A percentile compares a stretch with the other conserved stretches of the same genome.
phyloP scores from a whole-genome alignment of 2,888 invertebrate genomes.

The Callosobruchus maculatus region DNA sequence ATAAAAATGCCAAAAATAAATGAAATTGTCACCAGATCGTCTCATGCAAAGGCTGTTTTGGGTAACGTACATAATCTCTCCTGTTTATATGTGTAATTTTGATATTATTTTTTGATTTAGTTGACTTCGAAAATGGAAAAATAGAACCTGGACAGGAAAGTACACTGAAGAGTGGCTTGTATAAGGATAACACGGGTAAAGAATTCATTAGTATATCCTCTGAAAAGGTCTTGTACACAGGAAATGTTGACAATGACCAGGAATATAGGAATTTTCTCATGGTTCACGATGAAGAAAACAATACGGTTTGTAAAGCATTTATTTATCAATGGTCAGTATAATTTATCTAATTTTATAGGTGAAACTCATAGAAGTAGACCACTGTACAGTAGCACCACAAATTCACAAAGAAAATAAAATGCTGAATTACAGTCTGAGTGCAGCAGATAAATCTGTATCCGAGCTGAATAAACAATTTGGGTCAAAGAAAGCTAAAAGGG shows the following conservation, averaged over 20 bases:
- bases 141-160: conserved; percentile 26
- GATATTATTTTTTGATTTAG: conserved; percentile 22
- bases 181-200: conserved; percentile 22
- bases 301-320: conserved; percentile 26
- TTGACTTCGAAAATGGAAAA: conserved; percentile 37
- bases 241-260: conserved; percentile 27
- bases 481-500: conserved; percentile 59
- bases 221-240: conserved; percentile 34
- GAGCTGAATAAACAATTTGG: conserved; percentile 62
- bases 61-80: conserved; percentile 14
- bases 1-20: conserved; percentile 17
- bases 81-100: not conserved
- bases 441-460: conserved; percentile 20
- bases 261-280: conserved; percentile 35
- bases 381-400: conserved; percentile 25
- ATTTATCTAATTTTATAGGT: conserved; percentile 11
- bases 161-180: conserved; percentile 28
- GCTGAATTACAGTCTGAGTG: conserved; percentile 12
- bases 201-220: conserved; percentile 29
- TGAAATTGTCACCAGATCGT: conserved; percentile 11
- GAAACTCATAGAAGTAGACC: conserved; percentile 23
- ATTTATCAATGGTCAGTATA: not conserved
- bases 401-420: conserved; percentile 15
- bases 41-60: conserved; percentile 20
- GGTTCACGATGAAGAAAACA: conserved; percentile 33